Conservation (phyloP, 2,113 vertebrate genomes). For the Malaclemys terrapin region DNA sequence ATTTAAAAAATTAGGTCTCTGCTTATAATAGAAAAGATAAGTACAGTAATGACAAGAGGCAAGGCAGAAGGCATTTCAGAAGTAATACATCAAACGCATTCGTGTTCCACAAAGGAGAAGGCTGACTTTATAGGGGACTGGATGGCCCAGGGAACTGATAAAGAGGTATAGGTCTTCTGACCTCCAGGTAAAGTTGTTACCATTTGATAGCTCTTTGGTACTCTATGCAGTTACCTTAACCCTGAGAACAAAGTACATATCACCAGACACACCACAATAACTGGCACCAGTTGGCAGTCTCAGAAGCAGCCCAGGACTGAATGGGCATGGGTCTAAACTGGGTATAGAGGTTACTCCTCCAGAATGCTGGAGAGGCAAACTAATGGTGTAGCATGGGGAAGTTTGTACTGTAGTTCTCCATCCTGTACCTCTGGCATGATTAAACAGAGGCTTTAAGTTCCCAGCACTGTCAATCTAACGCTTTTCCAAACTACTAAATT, state of each 20-base stretch:
- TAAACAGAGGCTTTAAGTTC: background rate
- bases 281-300: background rate
- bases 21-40: background rate
- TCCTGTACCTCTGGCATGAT: background rate
- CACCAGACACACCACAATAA: background rate
- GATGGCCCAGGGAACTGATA: background rate
- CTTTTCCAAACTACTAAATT: background rate
- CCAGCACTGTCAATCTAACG: background rate
- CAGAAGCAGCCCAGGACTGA: background rate
- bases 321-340: background rate
- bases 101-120: background rate
- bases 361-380: rapidly evolving
- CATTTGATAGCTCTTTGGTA: background rate
- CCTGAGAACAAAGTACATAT: rapidly evolving
- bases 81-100: background rate
- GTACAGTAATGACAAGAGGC: background rate
- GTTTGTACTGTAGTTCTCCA: background rate
- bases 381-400: background rate
- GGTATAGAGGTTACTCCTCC: background rate
- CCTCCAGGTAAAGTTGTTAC: background rate
- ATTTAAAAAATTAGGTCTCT: background rate
- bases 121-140: background rate
- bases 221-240: background rate
- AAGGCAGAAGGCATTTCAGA: background rate
- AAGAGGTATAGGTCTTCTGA: background rate